Percentiles rank a stretch among this genome's conserved stretches.
Evolutionary conservation across 64 coral and sea anemone species (phyloP).

Genomic region (Hydrozoanthus tunicans): DNA sequence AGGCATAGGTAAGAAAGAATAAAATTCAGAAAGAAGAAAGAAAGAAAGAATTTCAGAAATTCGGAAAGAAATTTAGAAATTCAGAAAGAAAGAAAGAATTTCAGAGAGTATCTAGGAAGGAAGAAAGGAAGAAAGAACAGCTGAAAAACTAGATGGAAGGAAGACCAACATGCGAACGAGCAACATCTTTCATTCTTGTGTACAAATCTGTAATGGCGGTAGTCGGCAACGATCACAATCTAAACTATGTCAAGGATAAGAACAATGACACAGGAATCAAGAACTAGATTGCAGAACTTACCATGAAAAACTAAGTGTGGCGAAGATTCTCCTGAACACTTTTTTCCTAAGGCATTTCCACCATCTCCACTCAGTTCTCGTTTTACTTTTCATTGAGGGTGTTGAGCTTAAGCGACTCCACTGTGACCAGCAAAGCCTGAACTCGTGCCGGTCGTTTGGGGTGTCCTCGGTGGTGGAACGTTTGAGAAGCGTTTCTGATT

Average conservation of each 20-base stretch:
- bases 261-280: background rate
- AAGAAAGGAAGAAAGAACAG: background rate
- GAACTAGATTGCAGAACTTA: background rate
- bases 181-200: background rate
- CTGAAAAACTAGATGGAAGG: background rate
- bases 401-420: slow-evolving; percentile 40
- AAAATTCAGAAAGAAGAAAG: too few relatives aligned
- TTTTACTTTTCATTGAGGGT: background rate
- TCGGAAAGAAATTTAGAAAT: background rate
- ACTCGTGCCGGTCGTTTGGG: slow-evolving; percentile 1
- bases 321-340: slow-evolving; percentile 19
- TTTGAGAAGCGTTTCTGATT: slow-evolving; percentile 49
- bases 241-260: background rate
- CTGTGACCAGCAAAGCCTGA: slow-evolving; percentile 33
- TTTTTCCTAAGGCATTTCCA: slow-evolving; percentile 28
- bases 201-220: background rate
- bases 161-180: background rate
- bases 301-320: slow-evolving; percentile 37
- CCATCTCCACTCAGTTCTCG: background rate
- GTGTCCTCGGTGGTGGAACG: slow-evolving; percentile 29
- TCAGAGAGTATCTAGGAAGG: background rate
- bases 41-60: background rate
- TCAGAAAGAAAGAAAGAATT: background rate
- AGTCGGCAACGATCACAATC: background rate
- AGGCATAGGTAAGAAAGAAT: background rate